Conservation (phyloP, 2,113 vertebrate species). For the Oncorhynchus kisutch region DNA sequence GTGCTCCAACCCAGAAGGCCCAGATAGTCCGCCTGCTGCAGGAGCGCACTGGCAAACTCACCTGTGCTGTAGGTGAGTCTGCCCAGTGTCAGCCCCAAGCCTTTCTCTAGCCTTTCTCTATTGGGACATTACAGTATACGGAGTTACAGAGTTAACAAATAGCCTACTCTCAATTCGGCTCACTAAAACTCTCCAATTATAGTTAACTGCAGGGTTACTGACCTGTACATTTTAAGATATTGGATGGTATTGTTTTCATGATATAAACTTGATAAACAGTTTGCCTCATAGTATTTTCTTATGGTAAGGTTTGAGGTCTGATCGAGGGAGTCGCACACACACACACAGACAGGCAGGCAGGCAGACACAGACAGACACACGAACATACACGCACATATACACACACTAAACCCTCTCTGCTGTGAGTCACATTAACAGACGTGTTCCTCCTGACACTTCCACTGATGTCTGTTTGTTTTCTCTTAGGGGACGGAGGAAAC, state of each 20-base stretch:
- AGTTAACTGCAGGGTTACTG: not conserved
- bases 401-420: constrained; percentile 5
- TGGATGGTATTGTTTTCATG: not conserved
- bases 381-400: constrained; percentile 10
- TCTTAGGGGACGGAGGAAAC: constrained; percentile 94
- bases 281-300: not conserved
- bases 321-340: not conserved
- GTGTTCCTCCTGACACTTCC: constrained; percentile 58
- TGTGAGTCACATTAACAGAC: constrained; percentile 38
- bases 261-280: not conserved
- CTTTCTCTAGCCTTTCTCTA: too few relatives aligned
- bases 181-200: too few relatives aligned
- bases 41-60: constrained; percentile 91
- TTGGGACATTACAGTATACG: too few relatives aligned
- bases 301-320: too few relatives aligned
- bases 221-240: not conserved
- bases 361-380: not conserved
- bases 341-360: not conserved
- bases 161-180: not conserved
- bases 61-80: constrained; percentile 88
- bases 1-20: constrained; percentile 93
- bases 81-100: not conserved
- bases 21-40: constrained; percentile 93
- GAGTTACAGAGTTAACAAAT: too few relatives aligned
- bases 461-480: constrained; percentile 56